phyloP scores from a whole-genome alignment of 2,888 invertebrate genomes.

The Lingula anatina region DNA sequence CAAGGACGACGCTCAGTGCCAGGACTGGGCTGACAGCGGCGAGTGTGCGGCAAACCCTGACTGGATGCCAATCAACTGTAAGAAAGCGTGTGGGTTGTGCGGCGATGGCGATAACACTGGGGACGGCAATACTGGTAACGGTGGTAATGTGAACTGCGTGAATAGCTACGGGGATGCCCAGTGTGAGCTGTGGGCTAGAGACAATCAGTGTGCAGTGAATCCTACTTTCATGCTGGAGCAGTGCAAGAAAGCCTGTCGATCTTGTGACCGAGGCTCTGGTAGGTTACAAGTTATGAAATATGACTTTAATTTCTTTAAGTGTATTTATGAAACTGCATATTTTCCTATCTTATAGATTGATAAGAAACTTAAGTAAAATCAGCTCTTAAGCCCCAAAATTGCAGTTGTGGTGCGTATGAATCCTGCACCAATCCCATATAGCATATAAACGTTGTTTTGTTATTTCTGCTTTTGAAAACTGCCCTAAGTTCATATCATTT shows the following conservation, averaged over 20 bases:
- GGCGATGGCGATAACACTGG: neutral
- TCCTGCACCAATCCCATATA: too few relatives aligned
- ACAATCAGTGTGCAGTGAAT: conserved; percentile 15
- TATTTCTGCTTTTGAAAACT: too few relatives aligned
- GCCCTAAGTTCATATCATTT: too few relatives aligned
- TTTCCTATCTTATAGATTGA: too few relatives aligned
- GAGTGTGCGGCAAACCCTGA: conserved; percentile 7
- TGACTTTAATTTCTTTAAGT: neutral
- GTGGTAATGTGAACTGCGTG: neutral
- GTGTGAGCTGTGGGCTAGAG: conserved; percentile 20
- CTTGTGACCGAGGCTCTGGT: conserved; percentile 6
- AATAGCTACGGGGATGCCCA: conserved; percentile 11
- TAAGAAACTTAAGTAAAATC: too few relatives aligned
- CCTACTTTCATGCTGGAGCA: conserved; percentile 19
- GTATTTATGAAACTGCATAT: too few relatives aligned
- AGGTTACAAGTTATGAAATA: too few relatives aligned
- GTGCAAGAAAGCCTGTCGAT: conserved; percentile 20
- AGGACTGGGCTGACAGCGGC: conserved; percentile 5
- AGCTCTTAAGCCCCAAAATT: too few relatives aligned
- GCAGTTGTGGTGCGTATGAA: too few relatives aligned
- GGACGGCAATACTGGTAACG: neutral
- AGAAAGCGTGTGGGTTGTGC: conserved; percentile 7
- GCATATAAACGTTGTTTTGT: too few relatives aligned
- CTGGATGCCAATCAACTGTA: conserved; percentile 9
- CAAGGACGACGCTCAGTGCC: conserved; percentile 4